phyloP scores from a whole-genome alignment of 1,140 invertebrate species.

The Aphidius gifuensis region DNA sequence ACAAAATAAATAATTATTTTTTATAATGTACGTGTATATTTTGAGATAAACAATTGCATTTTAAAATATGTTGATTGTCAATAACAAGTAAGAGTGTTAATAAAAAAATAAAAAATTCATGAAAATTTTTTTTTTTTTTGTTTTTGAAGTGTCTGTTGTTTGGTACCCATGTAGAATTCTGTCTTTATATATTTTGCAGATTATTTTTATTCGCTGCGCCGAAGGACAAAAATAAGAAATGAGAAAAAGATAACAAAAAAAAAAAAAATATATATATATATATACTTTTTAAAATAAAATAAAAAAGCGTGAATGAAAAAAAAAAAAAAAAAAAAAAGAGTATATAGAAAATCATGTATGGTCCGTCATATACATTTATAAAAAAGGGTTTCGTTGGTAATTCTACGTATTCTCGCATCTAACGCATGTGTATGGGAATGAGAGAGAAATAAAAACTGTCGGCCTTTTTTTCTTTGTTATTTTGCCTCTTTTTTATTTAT shows the following conservation, averaged over 20 bases:
- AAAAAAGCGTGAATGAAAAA: slow-evolving; percentile 12
- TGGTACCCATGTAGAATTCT: neutral
- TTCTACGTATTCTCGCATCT: too few species aligned
- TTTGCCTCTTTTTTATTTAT: slow-evolving; percentile 14
- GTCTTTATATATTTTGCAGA: slow-evolving; percentile 6
- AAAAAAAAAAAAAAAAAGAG: slow-evolving; percentile 26
- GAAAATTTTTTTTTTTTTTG: slow-evolving; percentile 17
- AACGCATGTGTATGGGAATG: too few species aligned
- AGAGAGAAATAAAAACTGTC: slow-evolving; percentile 1
- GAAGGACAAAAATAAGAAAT: slow-evolving; percentile 3
- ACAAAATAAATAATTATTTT: too few species aligned
- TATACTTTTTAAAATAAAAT: too few species aligned
- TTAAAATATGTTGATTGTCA: slow-evolving; percentile 7
- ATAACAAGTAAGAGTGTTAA: slow-evolving; percentile 19
- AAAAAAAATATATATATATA: slow-evolving; percentile 2
- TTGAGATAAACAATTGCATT: too few species aligned
- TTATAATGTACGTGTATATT: too few species aligned
- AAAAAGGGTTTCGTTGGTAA: slow-evolving; percentile 48
- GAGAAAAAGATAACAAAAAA: slow-evolving; percentile 12
- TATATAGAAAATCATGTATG: slow-evolving; percentile 50
- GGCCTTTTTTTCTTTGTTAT: slow-evolving; percentile 29
- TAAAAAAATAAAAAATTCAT: slow-evolving; percentile 8
- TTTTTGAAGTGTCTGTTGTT: neutral
- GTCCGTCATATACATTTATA: slow-evolving; percentile 42
- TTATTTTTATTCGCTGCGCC: neutral